These are phyloP conservation scores for Penaeus indicus DNA, from an alignment of 1,140 invertebrate species.

Conservation along the genomic window DNA sequence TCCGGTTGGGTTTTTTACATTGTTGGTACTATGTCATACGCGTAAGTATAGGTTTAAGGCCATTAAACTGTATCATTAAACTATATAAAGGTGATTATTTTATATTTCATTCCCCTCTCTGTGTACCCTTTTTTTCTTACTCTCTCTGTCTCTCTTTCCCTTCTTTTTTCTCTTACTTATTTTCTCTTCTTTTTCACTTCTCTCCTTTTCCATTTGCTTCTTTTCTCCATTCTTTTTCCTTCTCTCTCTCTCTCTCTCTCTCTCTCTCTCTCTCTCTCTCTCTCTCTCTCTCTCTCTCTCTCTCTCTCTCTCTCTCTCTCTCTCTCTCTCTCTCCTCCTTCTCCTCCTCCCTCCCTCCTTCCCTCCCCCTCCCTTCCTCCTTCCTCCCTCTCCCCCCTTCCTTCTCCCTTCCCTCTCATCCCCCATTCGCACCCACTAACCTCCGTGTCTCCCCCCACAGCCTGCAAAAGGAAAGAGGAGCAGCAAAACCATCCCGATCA, in stretches of 20 bases:
- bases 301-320: neutral
- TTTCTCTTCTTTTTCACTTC: neutral
- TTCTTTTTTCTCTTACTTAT: neutral
- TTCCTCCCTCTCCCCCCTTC: neutral
- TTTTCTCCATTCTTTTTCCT: neutral
- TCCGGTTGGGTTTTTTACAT: too few species aligned
- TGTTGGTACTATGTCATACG: too few species aligned
- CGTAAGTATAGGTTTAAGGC: too few species aligned
- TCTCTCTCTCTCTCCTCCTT: conserved; percentile 4
- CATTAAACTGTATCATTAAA: too few species aligned
- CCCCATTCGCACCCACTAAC: neutral
- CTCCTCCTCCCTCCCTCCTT: neutral
- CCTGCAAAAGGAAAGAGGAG: conserved; percentile 99
- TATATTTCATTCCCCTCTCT: neutral
- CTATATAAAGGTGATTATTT: too few species aligned
- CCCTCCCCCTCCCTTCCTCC: too few species aligned
- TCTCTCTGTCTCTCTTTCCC: neutral
- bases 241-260: too few species aligned
- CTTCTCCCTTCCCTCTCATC: neutral
- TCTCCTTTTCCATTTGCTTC: neutral
- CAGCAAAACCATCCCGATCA: conserved; percentile 75
- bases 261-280: too few species aligned
- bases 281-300: neutral
- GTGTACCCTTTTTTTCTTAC: neutral
- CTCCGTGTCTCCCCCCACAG: conserved; percentile 78